Evolutionary conservation across 2,888 invertebrate genomes (phyloP).

Genomic region (Cremastobaeus sp.): DNA sequence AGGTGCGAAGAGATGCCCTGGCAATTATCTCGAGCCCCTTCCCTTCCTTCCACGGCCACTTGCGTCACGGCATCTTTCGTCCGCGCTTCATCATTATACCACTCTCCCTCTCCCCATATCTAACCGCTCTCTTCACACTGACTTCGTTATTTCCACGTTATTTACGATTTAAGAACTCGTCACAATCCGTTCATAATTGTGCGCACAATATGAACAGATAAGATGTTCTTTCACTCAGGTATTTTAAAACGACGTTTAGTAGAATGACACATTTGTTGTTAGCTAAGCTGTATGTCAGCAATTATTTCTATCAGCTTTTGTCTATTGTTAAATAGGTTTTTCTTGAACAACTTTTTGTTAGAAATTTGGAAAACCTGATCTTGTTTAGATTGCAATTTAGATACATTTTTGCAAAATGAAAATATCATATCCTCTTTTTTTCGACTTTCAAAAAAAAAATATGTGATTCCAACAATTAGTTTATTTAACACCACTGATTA

Average conservation of each 20-base stretch:
- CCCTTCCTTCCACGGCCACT: slow-evolving; percentile 60
- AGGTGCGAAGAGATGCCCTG: slow-evolving; percentile 78
- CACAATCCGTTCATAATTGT: slow-evolving; percentile 42
- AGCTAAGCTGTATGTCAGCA: no score
- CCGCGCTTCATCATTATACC: slow-evolving; percentile 68
- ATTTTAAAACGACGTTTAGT: background rate
- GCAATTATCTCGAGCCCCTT: slow-evolving; percentile 73
- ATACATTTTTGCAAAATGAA: no score
- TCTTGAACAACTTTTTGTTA: no score
- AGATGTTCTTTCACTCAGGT: slow-evolving; percentile 31
- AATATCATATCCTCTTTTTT: no score
- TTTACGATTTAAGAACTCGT: slow-evolving; percentile 48
- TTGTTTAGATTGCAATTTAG: no score
- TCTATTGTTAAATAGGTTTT: no score
- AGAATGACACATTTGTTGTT: no score
- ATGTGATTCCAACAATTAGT: no score
- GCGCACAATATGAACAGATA: slow-evolving; percentile 52
- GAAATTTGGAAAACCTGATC: no score
- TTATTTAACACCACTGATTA: no score
- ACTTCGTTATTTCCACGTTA: slow-evolving; percentile 38
- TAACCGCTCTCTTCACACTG: slow-evolving; percentile 22
- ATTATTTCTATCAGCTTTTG: no score
- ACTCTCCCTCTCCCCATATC: slow-evolving; percentile 38
- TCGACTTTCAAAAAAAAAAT: no score
- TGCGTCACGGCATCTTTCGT: slow-evolving; percentile 57